phyloP scores from a whole-genome alignment of 1,140 invertebrate species.

The Cheumatopsyche charites region DNA sequence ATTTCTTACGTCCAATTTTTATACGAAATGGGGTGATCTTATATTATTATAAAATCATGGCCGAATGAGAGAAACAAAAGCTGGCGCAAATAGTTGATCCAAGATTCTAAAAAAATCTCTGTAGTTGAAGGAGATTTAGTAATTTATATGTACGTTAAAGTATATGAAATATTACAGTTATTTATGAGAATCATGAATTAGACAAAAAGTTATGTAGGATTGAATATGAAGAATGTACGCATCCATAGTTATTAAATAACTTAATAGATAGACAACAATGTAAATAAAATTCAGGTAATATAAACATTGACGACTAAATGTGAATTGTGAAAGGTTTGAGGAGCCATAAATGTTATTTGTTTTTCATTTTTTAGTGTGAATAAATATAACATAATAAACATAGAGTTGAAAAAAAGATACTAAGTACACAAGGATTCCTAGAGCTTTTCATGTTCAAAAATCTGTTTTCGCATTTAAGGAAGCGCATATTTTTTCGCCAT shows the following conservation, averaged over 20 bases:
- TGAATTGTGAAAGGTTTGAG: neutral
- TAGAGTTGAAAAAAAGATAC: constrained; percentile 10
- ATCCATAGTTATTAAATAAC: constrained; percentile 26
- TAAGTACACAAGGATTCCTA: neutral
- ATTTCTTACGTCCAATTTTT: constrained; percentile 19
- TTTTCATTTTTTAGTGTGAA: neutral
- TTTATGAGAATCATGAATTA: constrained; percentile 25
- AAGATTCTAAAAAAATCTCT: constrained; percentile 48
- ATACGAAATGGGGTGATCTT: constrained; percentile 57
- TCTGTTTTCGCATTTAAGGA: neutral
- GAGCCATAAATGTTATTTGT: neutral
- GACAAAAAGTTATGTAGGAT: constrained; percentile 30
- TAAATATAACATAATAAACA: neutral
- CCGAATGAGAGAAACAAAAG: constrained; percentile 33
- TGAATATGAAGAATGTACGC: constrained; percentile 30
- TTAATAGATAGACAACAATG: constrained; percentile 17
- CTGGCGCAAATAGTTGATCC: constrained; percentile 41
- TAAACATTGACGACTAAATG: constrained; percentile 13
- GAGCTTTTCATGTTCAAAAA: neutral
- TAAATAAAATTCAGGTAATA: constrained; percentile 2
- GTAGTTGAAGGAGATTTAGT: constrained; percentile 45
- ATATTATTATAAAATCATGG: constrained; percentile 53
- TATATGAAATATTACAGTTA: constrained; percentile 26
- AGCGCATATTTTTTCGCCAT: neutral
- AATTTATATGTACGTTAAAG: constrained; percentile 39